Base-by-base conservation (phyloP, 2,113 vertebrate species). In the Caretta caretta region DNA sequence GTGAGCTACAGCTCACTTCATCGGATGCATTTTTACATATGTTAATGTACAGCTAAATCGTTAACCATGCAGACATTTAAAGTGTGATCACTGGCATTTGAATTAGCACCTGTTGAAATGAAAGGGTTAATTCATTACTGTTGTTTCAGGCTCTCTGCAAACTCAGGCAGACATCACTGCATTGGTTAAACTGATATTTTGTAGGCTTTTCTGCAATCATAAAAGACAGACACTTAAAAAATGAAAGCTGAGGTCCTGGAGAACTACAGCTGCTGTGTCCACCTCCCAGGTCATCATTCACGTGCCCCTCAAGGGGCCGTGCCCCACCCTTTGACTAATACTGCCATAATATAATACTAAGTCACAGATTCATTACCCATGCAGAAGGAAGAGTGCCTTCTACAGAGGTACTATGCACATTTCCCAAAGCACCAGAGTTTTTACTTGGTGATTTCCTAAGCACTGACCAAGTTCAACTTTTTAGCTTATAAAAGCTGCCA, bases 141-240 rank as follows among this genome's bases (percentile, higher is more conserved):
- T 42, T 76, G 10, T 90, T 96, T 4, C 49, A 35, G 92, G 78
- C 76, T 57, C 51, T 53, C 72, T 80, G 7, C 88, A 81, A 95
- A 90, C 94, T 90, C 90, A 94, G 83, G n/a, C 69, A 89, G 80
- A 89, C 56, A 62, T 94, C 82, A 92, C 0, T 54, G 56, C 50
- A 72, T 56, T 92, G 88, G 90, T 97, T 94, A 97, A 87, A 14
- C 51, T 31, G 57, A 57, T 86, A 88, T 83, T 97, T 92, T 91
- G 89, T 83, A 83, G 88, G 16, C 80, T 69, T 62, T 82, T 85
- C 90, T 95, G 49, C 8, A 91, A 20, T 46, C 54, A 51, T 10
- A 79, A 83, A 17, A 3, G 80, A 82, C 24, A 46, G 38, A 14
- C 31, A 76, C 38, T 51, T 95, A 62, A 95, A 97, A 83, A 94